Base-by-base conservation (phyloP, 1,140 invertebrate genomes). In the Zeugodacus cucurbitae region DNA sequence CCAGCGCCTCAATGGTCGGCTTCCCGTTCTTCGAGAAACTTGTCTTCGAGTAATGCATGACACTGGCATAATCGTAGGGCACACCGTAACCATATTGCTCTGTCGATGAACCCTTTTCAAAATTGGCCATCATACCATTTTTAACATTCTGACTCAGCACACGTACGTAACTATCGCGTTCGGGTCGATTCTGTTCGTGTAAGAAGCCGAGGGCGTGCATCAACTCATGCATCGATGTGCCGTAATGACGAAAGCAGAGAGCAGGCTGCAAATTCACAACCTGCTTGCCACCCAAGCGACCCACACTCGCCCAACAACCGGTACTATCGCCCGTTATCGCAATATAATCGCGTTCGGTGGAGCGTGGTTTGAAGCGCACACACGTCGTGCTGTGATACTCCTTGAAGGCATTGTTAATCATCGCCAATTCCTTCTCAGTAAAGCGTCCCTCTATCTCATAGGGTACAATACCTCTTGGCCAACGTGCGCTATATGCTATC, bases 181-280 rank as follows among this genome's bases (percentile, higher is more conserved):
- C 98, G 14, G 94, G 94, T 22, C 97, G 94, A 90, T 96, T 97
- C 91, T 98, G 97, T 91, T 98, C 97, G 91, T 98, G 98, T 90
- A 97, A 95, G 91, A 98, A 98, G 1, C 98, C 98, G 29, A 97
- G 90, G 1, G 96, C 96, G 90, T 98, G 97, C 94, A 98, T 96
- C 87, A 98, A 92, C 91, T 98, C 97, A 90, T 98, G 97, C 54
- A 97, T 94, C 11, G 96, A 94, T 0, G 96, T 97, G 11, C 96
- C 96, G 82, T 96, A 95, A 89, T 96, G 96, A 0, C 97, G 93
- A 0, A 93, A 87, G 90, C 97, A 98, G 2, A 96, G 96, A 3
- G 96, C 96, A 1, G 94, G 94, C 17, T 94, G 91, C 11, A 93
- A 86, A 88, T 93, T 93, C 10, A 93, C 90, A 26, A 90, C 90